A percentile compares a stretch with the other conserved stretches of the same genome.
Conservation (phyloP, 1,140 invertebrate genomes). For the Lethocerus indicus region DNA sequence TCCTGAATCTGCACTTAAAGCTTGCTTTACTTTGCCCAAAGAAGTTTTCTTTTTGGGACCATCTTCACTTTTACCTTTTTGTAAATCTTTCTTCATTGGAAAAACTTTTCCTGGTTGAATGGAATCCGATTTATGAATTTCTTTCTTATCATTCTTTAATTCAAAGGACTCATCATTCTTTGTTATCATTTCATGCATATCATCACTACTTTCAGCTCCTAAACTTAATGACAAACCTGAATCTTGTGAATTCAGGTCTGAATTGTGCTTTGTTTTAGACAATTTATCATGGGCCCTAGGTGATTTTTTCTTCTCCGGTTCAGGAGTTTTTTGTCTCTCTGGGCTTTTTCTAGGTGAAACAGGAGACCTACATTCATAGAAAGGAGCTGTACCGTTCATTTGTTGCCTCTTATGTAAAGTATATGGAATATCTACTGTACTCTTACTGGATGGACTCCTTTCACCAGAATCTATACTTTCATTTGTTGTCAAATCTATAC, state of each 20-base stretch:
- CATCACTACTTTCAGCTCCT: conserved; percentile 18
- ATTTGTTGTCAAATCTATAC: conserved; percentile 63
- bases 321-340: conserved; percentile 7
- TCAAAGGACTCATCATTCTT: conserved; percentile 1
- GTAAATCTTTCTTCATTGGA: conserved; percentile 14
- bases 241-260: conserved; percentile 25
- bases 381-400: conserved; percentile 58
- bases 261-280: conserved; percentile 30
- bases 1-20: conserved; percentile 18
- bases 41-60: conserved; percentile 14
- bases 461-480: conserved; percentile 25
- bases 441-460: conserved; percentile 22
- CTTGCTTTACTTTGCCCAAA: conserved; percentile 15
- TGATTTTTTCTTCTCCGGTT: conserved; percentile 30
- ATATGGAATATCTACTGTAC: conserved; percentile 58
- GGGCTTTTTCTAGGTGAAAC: conserved; percentile 12
- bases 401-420: conserved; percentile 63
- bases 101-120: background rate
- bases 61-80: conserved; percentile 17
- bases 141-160: background rate
- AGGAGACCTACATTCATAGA: conserved; percentile 15
- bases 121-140: background rate
- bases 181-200: conserved; percentile 12
- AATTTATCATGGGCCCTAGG: conserved; percentile 32
- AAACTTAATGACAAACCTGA: conserved; percentile 20